Conservation (phyloP, 2,797 vertebrate genomes). For the Onychomys torridus region DNA sequence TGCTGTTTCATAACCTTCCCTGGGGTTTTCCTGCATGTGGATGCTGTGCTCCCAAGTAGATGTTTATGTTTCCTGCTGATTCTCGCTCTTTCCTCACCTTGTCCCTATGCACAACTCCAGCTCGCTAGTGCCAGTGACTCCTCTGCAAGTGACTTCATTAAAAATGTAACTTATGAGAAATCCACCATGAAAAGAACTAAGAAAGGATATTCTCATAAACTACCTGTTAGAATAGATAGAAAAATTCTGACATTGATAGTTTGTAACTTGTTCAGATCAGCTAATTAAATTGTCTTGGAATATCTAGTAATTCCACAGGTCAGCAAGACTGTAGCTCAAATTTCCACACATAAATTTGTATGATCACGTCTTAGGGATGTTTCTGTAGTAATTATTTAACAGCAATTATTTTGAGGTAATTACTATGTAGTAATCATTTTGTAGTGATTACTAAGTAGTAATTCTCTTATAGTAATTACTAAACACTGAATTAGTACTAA, state of each 20-base stretch:
- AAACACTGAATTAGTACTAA: slow-evolving; percentile 74
- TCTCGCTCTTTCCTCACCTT: not conserved
- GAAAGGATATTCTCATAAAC: not conserved
- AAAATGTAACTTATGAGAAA: slow-evolving; percentile 39
- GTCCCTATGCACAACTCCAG: not conserved
- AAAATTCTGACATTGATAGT: not conserved
- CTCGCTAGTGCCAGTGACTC: not conserved
- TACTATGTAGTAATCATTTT: slow-evolving; percentile 73
- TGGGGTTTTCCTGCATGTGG: not conserved
- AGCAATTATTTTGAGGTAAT: slow-evolving; percentile 71
- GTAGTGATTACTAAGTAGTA: slow-evolving; percentile 61
- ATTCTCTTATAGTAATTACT: slow-evolving; percentile 78
- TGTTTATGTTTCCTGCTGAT: not conserved
- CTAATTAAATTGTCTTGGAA: slow-evolving; percentile 44
- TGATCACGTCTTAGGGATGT: slow-evolving; percentile 60
- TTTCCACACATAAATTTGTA: slow-evolving; percentile 54
- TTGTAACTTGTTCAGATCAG: slow-evolving; percentile 15
- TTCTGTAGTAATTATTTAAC: slow-evolving; percentile 72
- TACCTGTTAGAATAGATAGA: not conserved
- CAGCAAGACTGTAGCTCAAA: not conserved
- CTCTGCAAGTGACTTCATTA: not conserved
- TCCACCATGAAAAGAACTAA: not conserved
- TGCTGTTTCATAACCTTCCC: slow-evolving; percentile 6
- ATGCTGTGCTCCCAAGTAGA: not conserved
- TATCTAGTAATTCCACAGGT: slow-evolving; percentile 40